Evolutionary conservation across 1,140 invertebrate genomes (phyloP), one percentile per base, ranked within the genome.

Genomic region (Chionoecetes opilio): DNA sequence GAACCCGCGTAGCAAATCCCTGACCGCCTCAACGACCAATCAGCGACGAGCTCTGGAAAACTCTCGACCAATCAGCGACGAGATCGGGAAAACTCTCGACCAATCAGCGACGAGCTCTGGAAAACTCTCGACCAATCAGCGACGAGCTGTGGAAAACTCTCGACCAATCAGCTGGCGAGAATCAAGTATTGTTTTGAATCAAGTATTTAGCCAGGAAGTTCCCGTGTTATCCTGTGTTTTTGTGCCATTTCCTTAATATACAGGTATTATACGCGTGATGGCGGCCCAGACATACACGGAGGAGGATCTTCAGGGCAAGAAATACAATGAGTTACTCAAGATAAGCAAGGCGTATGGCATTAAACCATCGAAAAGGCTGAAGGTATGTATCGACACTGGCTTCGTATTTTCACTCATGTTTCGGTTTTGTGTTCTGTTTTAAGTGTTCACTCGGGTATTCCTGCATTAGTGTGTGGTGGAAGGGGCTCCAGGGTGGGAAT

Each of bases 281-380:
- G 84, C 11, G 84, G 9, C 8, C 1, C 31, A 86, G 3, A 26
- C 3, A 17, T 86, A 32, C 26, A 32, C 11, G 8, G n/a, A 86
- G 17, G 84, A 86, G 35, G 8, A 86, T 0, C 84, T 86, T 32
- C 84, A 14, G 3, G 84, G 29, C 32, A 86, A 86, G 84, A 86
- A 86, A 34, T 86, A 86, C 32, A 38, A 38, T 11, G 84, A 86
- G 29, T 34, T 86, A 32, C n/a, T 86, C 84, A 86, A 86, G 84
- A 86, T 86, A 34, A 38, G 84, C 84, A 86, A 86, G 84, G 32
- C 84, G 32, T 17, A 34, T 6, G 84, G 84, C 32, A 38, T 86
- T 17, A 86, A 86, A 11, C 32, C 32, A 0, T 32, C 84, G 17
- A 86, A 34, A 32, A 86, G 35, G 35, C 26, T 86, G 29, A 86